Evolutionary conservation across 2,113 vertebrate species (phyloP).

Genomic region (Gopherus evgoodei): DNA sequence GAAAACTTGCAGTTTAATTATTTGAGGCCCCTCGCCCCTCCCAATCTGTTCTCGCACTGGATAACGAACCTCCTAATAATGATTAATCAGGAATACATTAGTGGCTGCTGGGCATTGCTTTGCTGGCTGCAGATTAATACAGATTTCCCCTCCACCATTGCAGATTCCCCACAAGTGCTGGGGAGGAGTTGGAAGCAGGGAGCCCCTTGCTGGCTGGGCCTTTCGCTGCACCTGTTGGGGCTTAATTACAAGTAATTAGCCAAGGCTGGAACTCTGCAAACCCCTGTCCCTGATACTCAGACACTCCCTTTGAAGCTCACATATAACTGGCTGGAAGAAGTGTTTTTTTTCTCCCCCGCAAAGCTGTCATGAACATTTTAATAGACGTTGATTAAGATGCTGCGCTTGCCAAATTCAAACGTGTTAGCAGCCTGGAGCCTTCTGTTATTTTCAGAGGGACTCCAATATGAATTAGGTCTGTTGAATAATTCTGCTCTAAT

Average conservation of each 20-base stretch:
- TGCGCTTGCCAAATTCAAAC: neutral
- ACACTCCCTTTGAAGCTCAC: rapidly evolving
- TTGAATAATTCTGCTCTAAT: rapidly evolving
- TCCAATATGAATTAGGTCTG: neutral
- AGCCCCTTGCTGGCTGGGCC: neutral
- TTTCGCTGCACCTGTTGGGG: rapidly evolving
- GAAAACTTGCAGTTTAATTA: rapidly evolving
- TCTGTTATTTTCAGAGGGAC: neutral
- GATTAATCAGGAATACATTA: neutral
- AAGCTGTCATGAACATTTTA: constrained; percentile 56
- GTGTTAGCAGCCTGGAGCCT: neutral
- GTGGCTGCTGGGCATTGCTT: neutral
- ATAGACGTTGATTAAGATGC: constrained; percentile 8
- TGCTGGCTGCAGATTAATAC: neutral
- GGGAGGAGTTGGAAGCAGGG: rapidly evolving
- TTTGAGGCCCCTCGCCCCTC: neutral
- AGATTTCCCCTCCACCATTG: rapidly evolving
- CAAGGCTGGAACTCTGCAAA: neutral
- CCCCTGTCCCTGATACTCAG: neutral
- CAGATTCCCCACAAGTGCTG: rapidly evolving
- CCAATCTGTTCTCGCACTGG: neutral
- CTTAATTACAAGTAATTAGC: neutral
- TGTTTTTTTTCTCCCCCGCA: neutral
- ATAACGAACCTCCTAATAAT: neutral
- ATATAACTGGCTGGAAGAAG: neutral